Evolutionary conservation across 2,113 vertebrate species (phyloP), one percentile per base, ranked within the genome.

Genomic region (Neogobius melanostomus): DNA sequence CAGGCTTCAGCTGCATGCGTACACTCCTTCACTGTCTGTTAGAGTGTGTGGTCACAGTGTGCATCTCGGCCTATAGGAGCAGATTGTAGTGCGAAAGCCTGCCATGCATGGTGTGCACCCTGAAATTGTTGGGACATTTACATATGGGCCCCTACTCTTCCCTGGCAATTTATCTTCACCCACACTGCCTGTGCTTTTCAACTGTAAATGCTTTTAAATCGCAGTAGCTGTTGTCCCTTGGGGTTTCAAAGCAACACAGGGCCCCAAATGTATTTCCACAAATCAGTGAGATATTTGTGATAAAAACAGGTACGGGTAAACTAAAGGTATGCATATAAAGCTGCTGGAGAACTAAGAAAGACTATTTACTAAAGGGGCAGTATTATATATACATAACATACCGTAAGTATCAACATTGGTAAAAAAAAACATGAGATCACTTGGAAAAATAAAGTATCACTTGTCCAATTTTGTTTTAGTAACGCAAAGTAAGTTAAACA

Each of bases 121-220:
- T 61, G 36, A 61, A 61, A 61, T 61, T 61, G 59, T 16, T 15
- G n/a, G 59, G 36, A n/a, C 59, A 45, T 44, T 61, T 44, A 45
- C 59, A 61, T 45, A 45, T n/a, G 36, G 59, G 12, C 6, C 28
- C 42, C 28, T 15, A 15, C 28, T 14, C 36, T 43, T 43, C 59
- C 59, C 7, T 15, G 15, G n/a, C 42, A 15, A 61, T 44, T 61
- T 61, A 43, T 28, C 28, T 7, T 44, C 57, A 43, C 7, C 59
- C 8, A 8, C n/a, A 61, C 36, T 61, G 59, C 12, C 15, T n/a
- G 15, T 42, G 8, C 44, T 44, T 61, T 61, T 44, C 42, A 45
- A 45, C 15, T 45, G 42, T 42, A 61, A 61, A 61, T 61, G 8
- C 10, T n/a, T 43, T 61, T 15, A n/a, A 45, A 16, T 44, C 4